Percentiles rank a stretch among this genome's conserved stretches.
Conservation (phyloP, 1,140 invertebrate species). For the Calycopis cecrops region DNA sequence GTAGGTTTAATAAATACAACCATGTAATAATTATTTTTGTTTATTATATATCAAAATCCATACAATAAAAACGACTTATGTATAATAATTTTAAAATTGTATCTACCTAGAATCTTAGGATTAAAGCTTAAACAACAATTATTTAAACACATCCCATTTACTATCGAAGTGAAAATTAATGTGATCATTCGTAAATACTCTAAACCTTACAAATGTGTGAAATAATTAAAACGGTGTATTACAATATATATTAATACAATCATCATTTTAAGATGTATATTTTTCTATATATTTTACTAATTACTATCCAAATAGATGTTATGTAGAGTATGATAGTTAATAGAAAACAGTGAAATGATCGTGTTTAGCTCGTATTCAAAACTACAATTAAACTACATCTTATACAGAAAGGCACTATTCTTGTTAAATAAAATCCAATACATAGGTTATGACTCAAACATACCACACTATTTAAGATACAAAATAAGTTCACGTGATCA, state of each 20-base stretch:
- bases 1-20: conserved; percentile 6
- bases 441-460: conserved; percentile 6
- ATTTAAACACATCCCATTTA: background rate
- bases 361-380: background rate
- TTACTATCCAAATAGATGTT: conserved; percentile 5
- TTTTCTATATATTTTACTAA: no score
- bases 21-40: conserved; percentile 25
- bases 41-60: conserved; percentile 59
- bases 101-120: conserved; percentile 32
- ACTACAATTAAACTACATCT: conserved; percentile 16
- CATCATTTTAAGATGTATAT: no score
- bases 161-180: background rate
- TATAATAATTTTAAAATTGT: conserved; percentile 37
- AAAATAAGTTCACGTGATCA: conserved; percentile 13
- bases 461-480: conserved; percentile 12
- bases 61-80: conserved; percentile 61
- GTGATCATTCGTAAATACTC: no score
- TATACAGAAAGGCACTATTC: conserved; percentile 66
- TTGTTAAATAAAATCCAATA: conserved; percentile 43
- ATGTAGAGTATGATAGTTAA: conserved; percentile 2
- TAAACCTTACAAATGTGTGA: no score
- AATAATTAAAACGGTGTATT: no score
- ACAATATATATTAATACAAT: no score
- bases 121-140: conserved; percentile 23
- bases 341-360: conserved; percentile 1